These are phyloP conservation scores for Drosophila yakuba DNA, from an alignment of 1,140 invertebrate species.

Conservation along the genomic window DNA sequence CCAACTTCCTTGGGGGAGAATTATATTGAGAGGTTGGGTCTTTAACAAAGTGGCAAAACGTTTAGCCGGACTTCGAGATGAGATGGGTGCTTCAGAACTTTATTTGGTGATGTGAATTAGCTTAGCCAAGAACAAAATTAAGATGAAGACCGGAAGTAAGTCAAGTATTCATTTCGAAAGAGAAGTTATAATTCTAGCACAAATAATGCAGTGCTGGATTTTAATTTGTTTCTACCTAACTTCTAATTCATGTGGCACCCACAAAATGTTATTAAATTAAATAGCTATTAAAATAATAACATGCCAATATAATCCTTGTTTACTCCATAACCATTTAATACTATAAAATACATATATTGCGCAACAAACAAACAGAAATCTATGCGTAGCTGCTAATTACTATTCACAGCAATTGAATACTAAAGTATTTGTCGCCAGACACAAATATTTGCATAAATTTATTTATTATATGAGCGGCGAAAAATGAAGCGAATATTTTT, in stretches of 20 bases:
- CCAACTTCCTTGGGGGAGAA: conserved; percentile 2
- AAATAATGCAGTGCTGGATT: too few species aligned
- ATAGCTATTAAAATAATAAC: background rate
- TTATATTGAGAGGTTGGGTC: conserved; percentile 11
- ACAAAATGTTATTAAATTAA: background rate
- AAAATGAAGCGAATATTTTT: conserved; percentile 37
- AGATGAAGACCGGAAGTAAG: background rate
- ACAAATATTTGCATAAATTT: conserved; percentile 52
- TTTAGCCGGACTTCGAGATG: conserved; percentile 23
- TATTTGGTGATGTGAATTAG: conserved; percentile 11
- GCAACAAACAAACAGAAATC: background rate
- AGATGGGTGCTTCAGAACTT: conserved; percentile 25
- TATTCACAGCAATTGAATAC: conserved; percentile 18
- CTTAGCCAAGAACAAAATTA: background rate
- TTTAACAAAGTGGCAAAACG: conserved; percentile 41
- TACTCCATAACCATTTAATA: conserved; percentile 2
- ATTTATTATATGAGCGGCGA: conserved; percentile 32
- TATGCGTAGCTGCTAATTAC: conserved; percentile 27
- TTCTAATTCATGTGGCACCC: background rate
- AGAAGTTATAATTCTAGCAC: too few species aligned
- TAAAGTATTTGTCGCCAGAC: conserved; percentile 14
- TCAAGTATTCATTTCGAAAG: background rate
- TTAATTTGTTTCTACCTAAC: background rate
- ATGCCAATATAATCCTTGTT: conserved; percentile 2
- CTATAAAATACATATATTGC: background rate